Conservation (phyloP, 2,888 invertebrate genomes). For the Pammene fasciana region DNA sequence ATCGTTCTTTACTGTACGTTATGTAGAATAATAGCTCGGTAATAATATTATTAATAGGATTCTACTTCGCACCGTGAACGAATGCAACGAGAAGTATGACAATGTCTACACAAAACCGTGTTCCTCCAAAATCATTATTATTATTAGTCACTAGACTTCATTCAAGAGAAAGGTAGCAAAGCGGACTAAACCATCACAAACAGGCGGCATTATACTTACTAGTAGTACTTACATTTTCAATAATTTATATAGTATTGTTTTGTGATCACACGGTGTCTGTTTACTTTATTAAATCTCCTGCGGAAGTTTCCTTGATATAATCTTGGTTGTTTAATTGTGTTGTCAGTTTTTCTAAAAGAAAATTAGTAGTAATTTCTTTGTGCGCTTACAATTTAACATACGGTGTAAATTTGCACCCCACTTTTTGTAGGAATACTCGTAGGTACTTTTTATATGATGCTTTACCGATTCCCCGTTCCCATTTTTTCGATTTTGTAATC, state of each 20-base stretch:
- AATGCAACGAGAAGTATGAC: too few relatives aligned
- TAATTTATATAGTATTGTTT: slow-evolving; percentile 26
- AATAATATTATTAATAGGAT: too few relatives aligned
- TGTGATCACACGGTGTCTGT: slow-evolving; percentile 28
- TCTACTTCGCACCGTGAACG: too few relatives aligned
- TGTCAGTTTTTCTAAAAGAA: slow-evolving; percentile 26
- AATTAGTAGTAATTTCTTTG: slow-evolving; percentile 25
- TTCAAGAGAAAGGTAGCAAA: background rate
- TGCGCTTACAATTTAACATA: slow-evolving; percentile 2
- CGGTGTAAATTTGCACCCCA: background rate
- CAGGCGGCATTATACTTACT: slow-evolving; percentile 19
- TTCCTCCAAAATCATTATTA: background rate
- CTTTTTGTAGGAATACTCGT: background rate
- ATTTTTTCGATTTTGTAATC: background rate
- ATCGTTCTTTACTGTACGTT: too few relatives aligned
- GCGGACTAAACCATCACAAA: slow-evolving; percentile 14
- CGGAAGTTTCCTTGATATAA: slow-evolving; percentile 26
- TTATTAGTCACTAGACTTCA: background rate
- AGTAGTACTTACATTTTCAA: slow-evolving; percentile 22
- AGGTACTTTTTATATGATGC: too few relatives aligned
- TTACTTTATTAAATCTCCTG: slow-evolving; percentile 24
- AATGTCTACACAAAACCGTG: too few relatives aligned
- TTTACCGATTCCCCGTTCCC: background rate
- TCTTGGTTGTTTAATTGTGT: slow-evolving; percentile 22
- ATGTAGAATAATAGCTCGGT: too few relatives aligned